These are phyloP conservation scores for Capitella teleta DNA, from an alignment of 1,140 invertebrate genomes.

Conservation along the genomic window DNA sequence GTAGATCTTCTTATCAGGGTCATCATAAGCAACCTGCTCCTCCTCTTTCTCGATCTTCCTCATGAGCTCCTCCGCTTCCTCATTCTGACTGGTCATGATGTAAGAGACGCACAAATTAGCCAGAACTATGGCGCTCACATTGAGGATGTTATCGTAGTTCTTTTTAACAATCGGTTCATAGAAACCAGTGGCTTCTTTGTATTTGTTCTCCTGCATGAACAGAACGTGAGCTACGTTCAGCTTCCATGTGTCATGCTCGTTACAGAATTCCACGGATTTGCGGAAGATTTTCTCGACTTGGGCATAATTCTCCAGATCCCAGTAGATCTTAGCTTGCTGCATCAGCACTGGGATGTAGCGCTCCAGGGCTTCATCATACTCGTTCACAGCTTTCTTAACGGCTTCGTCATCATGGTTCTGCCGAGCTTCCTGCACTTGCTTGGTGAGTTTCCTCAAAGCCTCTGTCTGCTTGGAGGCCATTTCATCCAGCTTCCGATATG, in stretches of 20 bases:
- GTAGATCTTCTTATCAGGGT: slow-evolving; percentile 88
- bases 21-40: slow-evolving; percentile 74
- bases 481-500: slow-evolving; percentile 93
- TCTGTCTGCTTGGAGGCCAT: slow-evolving; percentile 85
- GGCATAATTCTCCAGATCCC: slow-evolving; percentile 91
- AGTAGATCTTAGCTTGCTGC: slow-evolving; percentile 98
- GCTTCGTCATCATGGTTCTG: slow-evolving; percentile 76
- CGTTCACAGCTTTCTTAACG: slow-evolving; percentile 77
- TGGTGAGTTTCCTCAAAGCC: slow-evolving; percentile 77
- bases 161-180: slow-evolving; percentile 98
- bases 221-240: slow-evolving; percentile 96
- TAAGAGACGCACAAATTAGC: slow-evolving; percentile 98
- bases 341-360: slow-evolving; percentile 84
- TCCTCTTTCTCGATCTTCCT: slow-evolving; percentile 97
- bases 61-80: slow-evolving; percentile 98
- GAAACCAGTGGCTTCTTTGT: slow-evolving; percentile 93
- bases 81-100: slow-evolving; percentile 97
- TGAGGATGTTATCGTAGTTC: slow-evolving; percentile 89
- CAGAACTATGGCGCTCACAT: slow-evolving; percentile 89
- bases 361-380: slow-evolving; percentile 85
- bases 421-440: slow-evolving; percentile 69
- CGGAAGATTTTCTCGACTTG: slow-evolving; percentile 56
- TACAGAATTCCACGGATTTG: slow-evolving; percentile 95
- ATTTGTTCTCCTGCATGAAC: slow-evolving; percentile 99
- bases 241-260: slow-evolving; percentile 92